Percentiles rank a stretch among this genome's conserved stretches.
These are phyloP conservation scores for Salminus brasiliensis DNA, from an alignment of 2,113 vertebrate genomes.

Conservation along the genomic window DNA sequence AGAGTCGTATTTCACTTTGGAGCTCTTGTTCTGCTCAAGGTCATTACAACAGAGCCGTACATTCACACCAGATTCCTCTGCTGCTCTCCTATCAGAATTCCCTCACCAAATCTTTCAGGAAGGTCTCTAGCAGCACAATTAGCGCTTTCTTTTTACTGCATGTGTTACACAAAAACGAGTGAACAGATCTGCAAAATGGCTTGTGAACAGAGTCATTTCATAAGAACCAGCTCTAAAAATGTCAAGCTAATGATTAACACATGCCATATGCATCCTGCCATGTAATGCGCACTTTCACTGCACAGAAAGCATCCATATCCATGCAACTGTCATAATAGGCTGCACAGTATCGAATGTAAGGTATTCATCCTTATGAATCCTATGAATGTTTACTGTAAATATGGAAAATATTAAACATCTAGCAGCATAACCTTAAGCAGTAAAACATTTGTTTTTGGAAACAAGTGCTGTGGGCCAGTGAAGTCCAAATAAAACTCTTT, in stretches of 20 bases:
- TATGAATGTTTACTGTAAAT: too few species aligned
- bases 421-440: too few species aligned
- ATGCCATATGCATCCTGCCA: not conserved
- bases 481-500: too few species aligned
- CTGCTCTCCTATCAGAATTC: not conserved
- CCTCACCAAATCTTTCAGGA: not conserved
- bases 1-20: not conserved
- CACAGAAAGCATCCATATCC: not conserved
- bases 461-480: too few species aligned
- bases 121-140: constrained; percentile 8
- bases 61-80: not conserved
- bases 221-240: not conserved
- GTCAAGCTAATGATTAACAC: not conserved
- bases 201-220: not conserved
- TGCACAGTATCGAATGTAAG: too few species aligned
- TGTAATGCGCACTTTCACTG: not conserved
- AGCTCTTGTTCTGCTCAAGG: not conserved
- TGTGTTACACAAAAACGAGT: not conserved
- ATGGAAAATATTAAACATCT: too few species aligned
- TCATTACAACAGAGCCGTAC: not conserved
- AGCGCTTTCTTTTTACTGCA: constrained; percentile 9
- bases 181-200: not conserved
- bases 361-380: too few species aligned
- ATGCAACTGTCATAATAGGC: too few species aligned
- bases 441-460: too few species aligned